phyloP scores from a whole-genome alignment of 2,113 vertebrate genomes.

The Pygoscelis adeliae region DNA sequence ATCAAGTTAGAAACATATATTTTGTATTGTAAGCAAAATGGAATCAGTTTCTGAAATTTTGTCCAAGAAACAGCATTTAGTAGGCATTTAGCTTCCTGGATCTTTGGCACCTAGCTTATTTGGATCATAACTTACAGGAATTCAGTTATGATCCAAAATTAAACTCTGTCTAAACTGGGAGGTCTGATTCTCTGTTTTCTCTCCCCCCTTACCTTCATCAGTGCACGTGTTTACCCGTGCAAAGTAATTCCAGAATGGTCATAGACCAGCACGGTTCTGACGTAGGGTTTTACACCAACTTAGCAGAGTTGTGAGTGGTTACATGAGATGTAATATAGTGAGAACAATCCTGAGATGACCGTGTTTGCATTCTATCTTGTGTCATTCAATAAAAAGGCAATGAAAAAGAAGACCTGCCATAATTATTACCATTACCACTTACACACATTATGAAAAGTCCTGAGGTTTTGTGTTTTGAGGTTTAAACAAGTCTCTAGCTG shows the following conservation, averaged over 20 bases:
- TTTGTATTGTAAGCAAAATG: background rate
- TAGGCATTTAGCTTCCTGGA: background rate
- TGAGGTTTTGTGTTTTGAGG: background rate
- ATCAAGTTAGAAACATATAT: background rate
- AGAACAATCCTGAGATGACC: background rate
- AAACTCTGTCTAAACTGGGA: background rate
- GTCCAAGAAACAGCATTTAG: background rate
- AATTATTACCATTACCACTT: background rate
- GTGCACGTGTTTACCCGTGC: accelerated
- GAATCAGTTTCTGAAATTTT: background rate
- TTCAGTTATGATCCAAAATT: background rate
- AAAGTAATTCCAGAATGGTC: background rate
- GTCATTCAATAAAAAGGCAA: background rate
- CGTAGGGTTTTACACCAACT: background rate
- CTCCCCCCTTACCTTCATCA: background rate
- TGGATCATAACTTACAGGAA: background rate
- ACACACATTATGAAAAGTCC: background rate
- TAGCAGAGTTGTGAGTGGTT: background rate
- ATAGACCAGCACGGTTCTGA: background rate
- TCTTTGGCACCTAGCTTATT: background rate
- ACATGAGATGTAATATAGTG: background rate
- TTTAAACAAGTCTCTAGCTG: background rate
- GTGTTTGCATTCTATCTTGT: background rate
- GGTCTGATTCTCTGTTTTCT: background rate
- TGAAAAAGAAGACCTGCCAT: background rate